Evolutionary conservation across 2,888 invertebrate species (phyloP).

Genomic region (Xestia rhomboidea): DNA sequence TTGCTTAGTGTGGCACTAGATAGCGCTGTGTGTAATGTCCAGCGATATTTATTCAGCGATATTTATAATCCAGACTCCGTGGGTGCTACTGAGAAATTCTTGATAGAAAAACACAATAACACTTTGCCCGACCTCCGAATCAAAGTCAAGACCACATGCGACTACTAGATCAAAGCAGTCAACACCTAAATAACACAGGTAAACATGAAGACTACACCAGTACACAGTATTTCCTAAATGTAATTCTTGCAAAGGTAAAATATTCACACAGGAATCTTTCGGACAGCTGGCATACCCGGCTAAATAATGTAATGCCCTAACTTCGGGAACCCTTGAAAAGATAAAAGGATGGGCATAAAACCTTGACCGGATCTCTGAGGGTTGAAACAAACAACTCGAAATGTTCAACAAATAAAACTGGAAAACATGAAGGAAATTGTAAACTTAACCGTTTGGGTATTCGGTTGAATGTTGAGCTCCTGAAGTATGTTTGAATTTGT

Average conservation of each 20-base stretch:
- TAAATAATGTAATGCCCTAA: conserved; percentile 52
- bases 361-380: conserved; percentile 20
- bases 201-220: neutral
- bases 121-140: too few relatives aligned
- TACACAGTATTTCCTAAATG: conserved; percentile 4
- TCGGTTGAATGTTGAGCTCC: conserved; percentile 15
- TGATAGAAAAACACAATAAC: too few relatives aligned
- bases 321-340: conserved; percentile 34
- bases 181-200: neutral
- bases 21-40: too few relatives aligned
- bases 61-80: too few relatives aligned
- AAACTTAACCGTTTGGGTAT: conserved; percentile 9
- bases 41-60: too few relatives aligned
- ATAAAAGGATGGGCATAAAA: conserved; percentile 48
- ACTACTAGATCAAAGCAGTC: too few relatives aligned
- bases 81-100: too few relatives aligned
- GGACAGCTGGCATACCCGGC: conserved; percentile 18
- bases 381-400: conserved; percentile 31
- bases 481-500: neutral
- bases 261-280: conserved; percentile 48
- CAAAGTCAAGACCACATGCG: too few relatives aligned
- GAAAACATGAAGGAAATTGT: conserved; percentile 20
- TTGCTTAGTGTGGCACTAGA: too few relatives aligned
- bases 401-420: conserved; percentile 30
- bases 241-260: conserved; percentile 29